Evolutionary conservation across 1,140 invertebrate species (phyloP), one percentile per base, ranked within the genome.

Genomic region (Temnothorax curvispinosus): DNA sequence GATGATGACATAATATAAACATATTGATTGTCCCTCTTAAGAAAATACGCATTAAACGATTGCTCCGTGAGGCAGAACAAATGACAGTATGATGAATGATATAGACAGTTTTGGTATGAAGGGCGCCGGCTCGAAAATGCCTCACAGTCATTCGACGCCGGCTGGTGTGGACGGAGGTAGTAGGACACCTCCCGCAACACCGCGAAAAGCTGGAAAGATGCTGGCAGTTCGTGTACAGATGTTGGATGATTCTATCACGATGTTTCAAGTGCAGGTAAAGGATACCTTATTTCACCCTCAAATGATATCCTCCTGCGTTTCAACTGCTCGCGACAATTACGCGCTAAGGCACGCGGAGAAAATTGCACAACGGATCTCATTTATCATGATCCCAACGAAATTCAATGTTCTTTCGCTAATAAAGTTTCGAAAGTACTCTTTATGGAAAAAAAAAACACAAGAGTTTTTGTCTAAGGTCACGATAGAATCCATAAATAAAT

Each of bases 221-320:
- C 96, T 98, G 62, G 98, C 97, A 18, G 97, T 98, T 65, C 96
- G 98, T 89, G 97, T 98, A 58, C 98, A 98, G 95, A 98, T 98
- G 98, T 96, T 98, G 81, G 98, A 98, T 92, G 98, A 98, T 95
- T 97, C 97, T 38, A 96, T 98, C 93, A 98, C 98, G 80, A 97
- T 98, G 96, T 98, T 98, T 95, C 98, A 98, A 97, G 97, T 98
- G 87, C 98, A 98, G 97, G 98, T 98, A 93, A 96, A 56, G 38
- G 21, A 44, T 50, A 9, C 0, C 6, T 54, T 60, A 38, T 11
- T 32, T 74, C 21, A 27, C 13, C 27, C 11, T 27, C 7, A 13
- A 41, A 21, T 67, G 58, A 54, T 35, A 54, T 21, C 3, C 11
- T 35, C 7, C 2, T 72, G 27, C 27, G 27, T 27, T 27, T 27